These are phyloP conservation scores for Amyelois transitella DNA, from an alignment of 1,140 invertebrate species.

Conservation along the genomic window DNA sequence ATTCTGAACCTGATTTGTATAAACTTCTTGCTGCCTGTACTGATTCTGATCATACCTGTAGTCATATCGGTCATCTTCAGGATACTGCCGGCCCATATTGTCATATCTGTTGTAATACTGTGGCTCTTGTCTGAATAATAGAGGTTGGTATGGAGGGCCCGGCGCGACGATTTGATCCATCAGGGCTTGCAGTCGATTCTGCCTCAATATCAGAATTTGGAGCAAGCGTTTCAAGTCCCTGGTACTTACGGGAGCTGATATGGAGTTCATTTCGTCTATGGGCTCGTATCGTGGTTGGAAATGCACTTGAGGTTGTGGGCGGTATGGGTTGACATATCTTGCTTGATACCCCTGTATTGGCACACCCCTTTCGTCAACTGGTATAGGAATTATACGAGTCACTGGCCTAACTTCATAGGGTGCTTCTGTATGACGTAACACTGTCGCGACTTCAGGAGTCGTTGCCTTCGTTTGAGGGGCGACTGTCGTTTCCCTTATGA, in stretches of 20 bases:
- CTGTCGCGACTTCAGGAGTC: slow-evolving; percentile 28
- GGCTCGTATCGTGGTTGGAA: slow-evolving; percentile 53
- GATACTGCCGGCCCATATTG: slow-evolving; percentile 40
- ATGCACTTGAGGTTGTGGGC: slow-evolving; percentile 32
- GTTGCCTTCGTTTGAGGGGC: slow-evolving; percentile 29
- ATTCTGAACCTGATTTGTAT: slow-evolving; percentile 49
- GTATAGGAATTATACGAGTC: slow-evolving; percentile 49
- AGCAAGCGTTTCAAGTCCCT: slow-evolving; percentile 76
- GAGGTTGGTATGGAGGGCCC: slow-evolving; percentile 45
- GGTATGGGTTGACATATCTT: slow-evolving; percentile 50
- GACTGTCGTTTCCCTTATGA: slow-evolving; percentile 45
- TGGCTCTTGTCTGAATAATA: slow-evolving; percentile 37
- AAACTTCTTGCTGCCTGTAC: slow-evolving; percentile 54
- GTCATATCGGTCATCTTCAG: slow-evolving; percentile 53
- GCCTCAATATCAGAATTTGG: slow-evolving; percentile 74
- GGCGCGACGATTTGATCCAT: slow-evolving; percentile 64
- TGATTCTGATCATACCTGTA: slow-evolving; percentile 51
- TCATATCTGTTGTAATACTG: slow-evolving; percentile 37
- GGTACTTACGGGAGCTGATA: slow-evolving; percentile 74
- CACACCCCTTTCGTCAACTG: slow-evolving; percentile 58
- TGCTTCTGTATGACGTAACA: not conserved
- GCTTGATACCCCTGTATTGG: slow-evolving; percentile 57
- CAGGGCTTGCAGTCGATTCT: slow-evolving; percentile 73
- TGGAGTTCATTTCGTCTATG: slow-evolving; percentile 48
- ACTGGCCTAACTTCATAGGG: slow-evolving; percentile 49